Conservation (phyloP, 2,888 invertebrate species). For the Anagyrus pseudococci region DNA sequence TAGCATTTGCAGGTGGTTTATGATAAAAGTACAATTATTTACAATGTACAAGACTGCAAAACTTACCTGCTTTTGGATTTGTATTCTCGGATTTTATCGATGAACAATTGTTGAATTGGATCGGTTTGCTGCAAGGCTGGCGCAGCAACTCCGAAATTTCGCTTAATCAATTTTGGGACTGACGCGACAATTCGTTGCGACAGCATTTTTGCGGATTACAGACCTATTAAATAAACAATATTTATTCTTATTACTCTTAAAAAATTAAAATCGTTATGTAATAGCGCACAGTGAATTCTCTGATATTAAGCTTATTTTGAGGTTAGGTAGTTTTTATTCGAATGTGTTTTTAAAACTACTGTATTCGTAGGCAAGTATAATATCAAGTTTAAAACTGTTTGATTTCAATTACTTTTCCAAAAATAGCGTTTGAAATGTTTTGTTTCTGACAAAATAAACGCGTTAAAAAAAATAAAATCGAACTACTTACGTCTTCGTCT, state of each 20-base stretch:
- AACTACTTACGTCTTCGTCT: slow-evolving; percentile 25
- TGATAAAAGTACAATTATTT: too few species aligned
- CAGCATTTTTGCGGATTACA: slow-evolving; percentile 48
- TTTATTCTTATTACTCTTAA: neutral
- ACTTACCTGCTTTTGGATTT: slow-evolving; percentile 84
- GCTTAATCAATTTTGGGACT: slow-evolving; percentile 55
- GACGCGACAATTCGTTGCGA: slow-evolving; percentile 43
- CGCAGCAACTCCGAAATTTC: slow-evolving; percentile 77
- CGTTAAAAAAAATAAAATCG: neutral
- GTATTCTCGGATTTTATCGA: slow-evolving; percentile 92
- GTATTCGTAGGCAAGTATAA: neutral
- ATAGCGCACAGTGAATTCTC: slow-evolving; percentile 16
- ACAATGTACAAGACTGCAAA: slow-evolving; percentile 7
- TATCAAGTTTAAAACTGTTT: neutral
- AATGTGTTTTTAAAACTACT: neutral
- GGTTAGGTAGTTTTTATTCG: slow-evolving; percentile 20
- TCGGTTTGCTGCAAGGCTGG: slow-evolving; percentile 75
- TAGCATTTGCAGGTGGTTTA: too few species aligned
- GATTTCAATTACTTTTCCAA: too few species aligned
- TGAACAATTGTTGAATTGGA: slow-evolving; percentile 92
- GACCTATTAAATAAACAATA: slow-evolving; percentile 14
- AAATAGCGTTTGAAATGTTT: too few species aligned
- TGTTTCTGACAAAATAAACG: neutral
- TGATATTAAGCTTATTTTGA: slow-evolving; percentile 14
- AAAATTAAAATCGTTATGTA: slow-evolving; percentile 29